These are phyloP conservation scores for Crocidura indochinensis DNA, from an alignment of 2,797 vertebrate species.

Conservation along the genomic window DNA sequence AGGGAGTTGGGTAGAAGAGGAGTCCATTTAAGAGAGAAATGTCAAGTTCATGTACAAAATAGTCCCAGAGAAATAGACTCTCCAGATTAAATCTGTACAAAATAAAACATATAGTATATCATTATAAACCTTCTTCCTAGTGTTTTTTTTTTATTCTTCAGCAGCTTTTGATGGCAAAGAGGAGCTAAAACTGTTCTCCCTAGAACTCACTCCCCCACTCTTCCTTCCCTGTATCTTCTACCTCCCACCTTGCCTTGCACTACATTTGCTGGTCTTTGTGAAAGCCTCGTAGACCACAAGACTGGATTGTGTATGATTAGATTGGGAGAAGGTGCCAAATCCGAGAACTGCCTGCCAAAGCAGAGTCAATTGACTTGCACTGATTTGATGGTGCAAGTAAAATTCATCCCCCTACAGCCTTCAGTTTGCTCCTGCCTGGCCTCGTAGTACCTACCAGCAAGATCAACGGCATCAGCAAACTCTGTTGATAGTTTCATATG, in stretches of 20 bases:
- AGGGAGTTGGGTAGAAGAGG: conserved; percentile 88
- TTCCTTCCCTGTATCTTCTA: conserved; percentile 84
- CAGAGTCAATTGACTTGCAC: conserved; percentile 90
- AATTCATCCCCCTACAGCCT: conserved; percentile 90
- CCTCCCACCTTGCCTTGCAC: conserved; percentile 91
- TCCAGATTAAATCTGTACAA: no score
- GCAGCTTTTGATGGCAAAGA: conserved; percentile 79
- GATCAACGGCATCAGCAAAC: conserved; percentile 90
- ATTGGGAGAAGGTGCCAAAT: conserved; percentile 89
- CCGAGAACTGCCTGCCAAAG: conserved; percentile 84
- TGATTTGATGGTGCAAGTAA: conserved; percentile 87
- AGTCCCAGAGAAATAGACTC: conserved; percentile 44
- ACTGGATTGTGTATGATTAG: conserved; percentile 88
- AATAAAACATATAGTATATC: no score
- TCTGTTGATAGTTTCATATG: conserved; percentile 89
- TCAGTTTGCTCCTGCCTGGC: conserved; percentile 90
- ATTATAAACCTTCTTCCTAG: not conserved
- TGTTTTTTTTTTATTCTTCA: conserved; percentile 91
- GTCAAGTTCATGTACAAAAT: conserved; percentile 90
- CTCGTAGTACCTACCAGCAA: conserved; percentile 91
- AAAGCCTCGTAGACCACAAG: conserved; percentile 85
- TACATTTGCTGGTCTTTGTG: conserved; percentile 85
- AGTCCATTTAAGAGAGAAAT: conserved; percentile 88
- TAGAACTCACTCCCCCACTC: conserved; percentile 77
- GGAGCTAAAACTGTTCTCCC: conserved; percentile 70